phyloP scores from a whole-genome alignment of 1,140 invertebrate species.

The Campodea augens region DNA sequence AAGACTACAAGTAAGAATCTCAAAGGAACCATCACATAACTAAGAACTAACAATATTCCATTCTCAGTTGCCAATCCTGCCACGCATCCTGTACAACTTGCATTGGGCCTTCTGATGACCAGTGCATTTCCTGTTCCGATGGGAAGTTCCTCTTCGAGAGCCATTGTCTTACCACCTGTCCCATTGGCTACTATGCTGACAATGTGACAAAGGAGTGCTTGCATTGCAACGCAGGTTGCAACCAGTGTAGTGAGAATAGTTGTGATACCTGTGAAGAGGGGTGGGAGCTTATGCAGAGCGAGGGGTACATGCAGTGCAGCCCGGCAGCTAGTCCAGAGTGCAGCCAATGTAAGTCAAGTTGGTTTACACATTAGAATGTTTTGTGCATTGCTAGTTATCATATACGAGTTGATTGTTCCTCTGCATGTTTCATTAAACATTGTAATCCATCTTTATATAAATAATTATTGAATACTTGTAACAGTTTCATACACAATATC shows the following conservation, averaged over 20 bases:
- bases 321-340: constrained; percentile 42
- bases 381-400: too few species aligned
- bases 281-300: constrained; percentile 37
- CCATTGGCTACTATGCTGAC: constrained; percentile 47
- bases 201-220: constrained; percentile 53
- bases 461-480: background rate
- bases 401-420: too few species aligned
- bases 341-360: constrained; percentile 28
- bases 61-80: constrained; percentile 54
- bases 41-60: too few species aligned
- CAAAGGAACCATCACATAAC: too few species aligned
- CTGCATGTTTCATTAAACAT: background rate
- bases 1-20: constrained; percentile 46
- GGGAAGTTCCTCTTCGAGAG: constrained; percentile 38
- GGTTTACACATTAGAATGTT: background rate
- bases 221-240: constrained; percentile 48
- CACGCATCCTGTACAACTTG: constrained; percentile 63
- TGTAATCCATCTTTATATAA: background rate
- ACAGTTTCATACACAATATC: too few species aligned
- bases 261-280: constrained; percentile 46
- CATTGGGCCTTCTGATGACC: constrained; percentile 46
- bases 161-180: constrained; percentile 34
- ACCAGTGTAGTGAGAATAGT: constrained; percentile 39
- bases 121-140: constrained; percentile 57
- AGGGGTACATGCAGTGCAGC: constrained; percentile 43